Base-by-base conservation (phyloP, 2,888 invertebrate genomes). In the Sphaerophoria taeniata region DNA sequence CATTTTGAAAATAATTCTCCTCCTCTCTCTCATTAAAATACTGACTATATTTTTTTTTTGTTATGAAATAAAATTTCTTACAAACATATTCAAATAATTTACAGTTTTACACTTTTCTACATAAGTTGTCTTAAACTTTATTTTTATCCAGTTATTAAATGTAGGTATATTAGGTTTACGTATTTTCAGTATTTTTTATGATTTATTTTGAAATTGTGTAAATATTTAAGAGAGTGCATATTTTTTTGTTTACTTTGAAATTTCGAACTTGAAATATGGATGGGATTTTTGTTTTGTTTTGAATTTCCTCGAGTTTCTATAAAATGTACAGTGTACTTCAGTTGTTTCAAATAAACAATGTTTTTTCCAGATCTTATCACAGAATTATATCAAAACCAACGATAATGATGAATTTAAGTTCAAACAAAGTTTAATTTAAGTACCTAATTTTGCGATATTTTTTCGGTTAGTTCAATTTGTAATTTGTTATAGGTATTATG, bases 301-400 rank as follows among this genome's bases (percentile, higher is more conserved):
- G 45, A 45, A 45, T 56, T 16, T 67, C 39, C 39, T n/a, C 63
- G 16, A 49, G 49, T 56, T 53, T 39, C 16, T n/a, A n/a, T n/a
- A n/a, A 34, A 58, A 63, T 61, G 47, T 56, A 43, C 39, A 11
- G 7, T 43, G 7, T 36, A 36, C 63, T 63, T 6, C 12, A 11
- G 2, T 53, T 39, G 7, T 43, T 43, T 43, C 51, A 63, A 72
- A 39, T 16, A 47, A 81, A 76, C 77, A 81, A 85, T 72, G 80
- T 53, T 39, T 60, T 49, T 84, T 85, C 76, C 81, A 85, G 81
- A 76, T 85, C 81, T 85, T 85, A 85, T 85, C 85, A 85, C 85
- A 85, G 85, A 85, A 85, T 85, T 85, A 85, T 77, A 84, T 81
- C 61, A 81, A 85, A 85, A 85, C 67, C 67, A 85, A 72, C 61